phyloP scores from a whole-genome alignment of 2,888 invertebrate species.

The Celastrina argiolus region DNA sequence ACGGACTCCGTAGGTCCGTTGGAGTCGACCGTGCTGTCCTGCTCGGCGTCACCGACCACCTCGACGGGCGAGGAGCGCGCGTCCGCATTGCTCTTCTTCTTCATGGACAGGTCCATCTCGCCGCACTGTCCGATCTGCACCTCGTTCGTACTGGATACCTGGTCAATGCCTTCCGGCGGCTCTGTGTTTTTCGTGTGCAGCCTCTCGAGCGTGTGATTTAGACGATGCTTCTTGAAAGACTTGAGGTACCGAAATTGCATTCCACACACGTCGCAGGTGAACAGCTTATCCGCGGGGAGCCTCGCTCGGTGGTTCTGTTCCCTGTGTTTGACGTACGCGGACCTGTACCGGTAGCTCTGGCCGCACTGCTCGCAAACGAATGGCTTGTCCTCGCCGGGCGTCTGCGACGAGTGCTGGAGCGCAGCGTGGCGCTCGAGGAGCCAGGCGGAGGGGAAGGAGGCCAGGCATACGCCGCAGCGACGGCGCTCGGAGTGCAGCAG shows the following conservation, averaged over 20 bases:
- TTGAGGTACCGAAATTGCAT: conserved; percentile 95
- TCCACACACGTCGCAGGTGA: conserved; percentile 94
- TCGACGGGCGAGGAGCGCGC: conserved; percentile 70
- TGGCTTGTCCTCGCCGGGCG: conserved; percentile 87
- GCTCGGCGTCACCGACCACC: conserved; percentile 76
- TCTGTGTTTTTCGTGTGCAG: conserved; percentile 84
- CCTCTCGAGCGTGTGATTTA: conserved; percentile 91
- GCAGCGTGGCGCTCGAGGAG: conserved; percentile 90
- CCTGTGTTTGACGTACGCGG: conserved; percentile 85
- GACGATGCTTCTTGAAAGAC: conserved; percentile 92
- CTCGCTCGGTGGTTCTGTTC: conserved; percentile 93
- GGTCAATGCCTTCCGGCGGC: conserved; percentile 76
- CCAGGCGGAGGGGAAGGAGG: conserved; percentile 93
- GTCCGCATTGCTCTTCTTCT: conserved; percentile 58
- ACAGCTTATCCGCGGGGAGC: conserved; percentile 91
- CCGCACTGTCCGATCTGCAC: conserved; percentile 75
- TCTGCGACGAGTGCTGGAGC: conserved; percentile 85
- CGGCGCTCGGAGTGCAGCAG: conserved; percentile 66
- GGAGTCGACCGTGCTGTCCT: conserved; percentile 86
- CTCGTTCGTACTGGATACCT: conserved; percentile 86
- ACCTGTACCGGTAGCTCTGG: conserved; percentile 92
- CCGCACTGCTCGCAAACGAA: conserved; percentile 95
- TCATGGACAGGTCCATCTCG: conserved; percentile 79
- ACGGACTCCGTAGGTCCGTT: conserved; percentile 73
- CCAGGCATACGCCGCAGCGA: conserved; percentile 89